phyloP scores from a whole-genome alignment of 2,113 vertebrate genomes.

The Melanocharis versteri region DNA sequence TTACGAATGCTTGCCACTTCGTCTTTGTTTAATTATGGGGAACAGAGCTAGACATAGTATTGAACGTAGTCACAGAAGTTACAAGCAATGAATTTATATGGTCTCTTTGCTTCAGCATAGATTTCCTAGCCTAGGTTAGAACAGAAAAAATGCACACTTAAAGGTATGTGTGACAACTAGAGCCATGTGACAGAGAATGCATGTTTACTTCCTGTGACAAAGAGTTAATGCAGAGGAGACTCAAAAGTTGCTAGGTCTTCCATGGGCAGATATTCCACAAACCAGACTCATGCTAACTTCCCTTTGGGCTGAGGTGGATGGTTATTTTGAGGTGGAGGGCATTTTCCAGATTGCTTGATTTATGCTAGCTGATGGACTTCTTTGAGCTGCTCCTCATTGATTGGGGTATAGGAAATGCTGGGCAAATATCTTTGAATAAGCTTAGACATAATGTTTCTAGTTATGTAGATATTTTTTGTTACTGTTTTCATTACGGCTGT shows the following conservation, averaged over 20 bases:
- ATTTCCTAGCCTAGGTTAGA: neutral
- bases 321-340: neutral
- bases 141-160: neutral
- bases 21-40: neutral
- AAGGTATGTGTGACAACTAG: neutral
- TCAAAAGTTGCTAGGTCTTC: neutral
- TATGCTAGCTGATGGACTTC: neutral
- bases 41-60: neutral
- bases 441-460: neutral
- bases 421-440: neutral
- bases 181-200: neutral
- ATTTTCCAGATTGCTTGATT: neutral
- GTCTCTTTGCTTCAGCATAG: neutral
- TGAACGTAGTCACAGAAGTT: neutral
- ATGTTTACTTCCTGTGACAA: neutral
- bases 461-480: neutral
- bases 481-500: neutral
- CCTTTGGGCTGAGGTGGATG: neutral
- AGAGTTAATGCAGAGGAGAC: neutral
- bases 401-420: neutral
- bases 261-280: neutral
- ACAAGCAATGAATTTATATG: neutral
- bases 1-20: neutral
- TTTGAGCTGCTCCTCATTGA: neutral
- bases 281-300: neutral